Evolutionary conservation across 2,113 vertebrate genomes (phyloP).

Genomic region (Plotosus lineatus): DNA sequence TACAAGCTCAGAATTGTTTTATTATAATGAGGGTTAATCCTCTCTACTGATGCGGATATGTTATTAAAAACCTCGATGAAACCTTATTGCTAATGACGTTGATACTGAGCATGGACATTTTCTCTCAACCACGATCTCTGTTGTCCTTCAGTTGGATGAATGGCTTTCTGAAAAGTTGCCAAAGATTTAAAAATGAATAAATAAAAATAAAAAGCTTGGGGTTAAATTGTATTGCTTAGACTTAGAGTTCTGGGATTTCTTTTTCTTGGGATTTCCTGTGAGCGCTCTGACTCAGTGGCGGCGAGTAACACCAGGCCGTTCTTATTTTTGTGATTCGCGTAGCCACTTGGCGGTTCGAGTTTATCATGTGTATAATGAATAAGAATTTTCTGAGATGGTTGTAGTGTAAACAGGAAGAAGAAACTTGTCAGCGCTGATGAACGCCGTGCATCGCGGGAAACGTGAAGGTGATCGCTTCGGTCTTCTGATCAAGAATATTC

Average conservation of each 20-base stretch:
- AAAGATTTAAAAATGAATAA: too few species aligned
- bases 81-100: neutral
- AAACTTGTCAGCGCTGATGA: neutral
- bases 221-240: constrained; percentile 17
- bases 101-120: neutral
- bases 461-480: neutral
- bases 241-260: neutral
- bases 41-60: constrained; percentile 9
- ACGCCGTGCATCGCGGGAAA: neutral
- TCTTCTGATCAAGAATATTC: neutral
- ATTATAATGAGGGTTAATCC: neutral
- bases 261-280: constrained; percentile 6
- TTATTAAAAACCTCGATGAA: constrained; percentile 5
- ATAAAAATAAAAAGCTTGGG: neutral
- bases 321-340: constrained; percentile 27
- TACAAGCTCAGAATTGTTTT: constrained; percentile 17
- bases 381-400: neutral
- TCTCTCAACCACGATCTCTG: neutral
- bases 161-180: neutral
- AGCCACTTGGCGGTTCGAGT: constrained; percentile 18
- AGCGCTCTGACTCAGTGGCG: neutral
- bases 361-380: neutral
- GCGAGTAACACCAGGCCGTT: constrained; percentile 7
- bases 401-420: neutral
- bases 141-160: neutral